A percentile compares a stretch with the other conserved stretches of the same genome.
Conservation (phyloP, 1,140 invertebrate genomes). For the Zaprionus ghesquierei region DNA sequence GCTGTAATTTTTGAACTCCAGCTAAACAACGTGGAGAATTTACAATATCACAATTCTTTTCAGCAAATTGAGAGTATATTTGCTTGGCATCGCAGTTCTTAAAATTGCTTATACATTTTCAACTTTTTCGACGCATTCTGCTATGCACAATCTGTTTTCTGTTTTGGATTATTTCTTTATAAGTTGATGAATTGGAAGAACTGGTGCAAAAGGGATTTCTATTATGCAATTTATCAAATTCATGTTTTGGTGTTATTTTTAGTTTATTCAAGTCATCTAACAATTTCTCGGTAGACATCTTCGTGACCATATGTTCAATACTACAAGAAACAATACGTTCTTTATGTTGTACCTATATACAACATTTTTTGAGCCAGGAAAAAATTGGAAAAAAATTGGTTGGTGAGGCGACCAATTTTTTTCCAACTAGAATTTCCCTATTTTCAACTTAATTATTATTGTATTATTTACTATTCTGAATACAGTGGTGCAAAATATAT, state of each 20-base stretch:
- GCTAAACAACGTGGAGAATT: conserved; percentile 40
- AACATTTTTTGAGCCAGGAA: background rate
- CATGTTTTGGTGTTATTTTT: conserved; percentile 82
- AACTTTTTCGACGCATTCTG: conserved; percentile 46
- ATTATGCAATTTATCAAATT: conserved; percentile 41
- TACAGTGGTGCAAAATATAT: conserved; percentile 18
- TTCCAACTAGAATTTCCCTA: background rate
- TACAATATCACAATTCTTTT: conserved; percentile 31
- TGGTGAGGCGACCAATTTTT: background rate
- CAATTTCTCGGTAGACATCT: conserved; percentile 74
- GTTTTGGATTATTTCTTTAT: conserved; percentile 4
- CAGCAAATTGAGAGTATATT: conserved; percentile 12
- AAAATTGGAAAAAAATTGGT: too few species aligned
- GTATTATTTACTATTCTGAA: conserved; percentile 40
- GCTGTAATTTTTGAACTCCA: conserved; percentile 44
- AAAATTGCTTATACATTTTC: conserved; percentile 63
- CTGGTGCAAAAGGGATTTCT: conserved; percentile 44
- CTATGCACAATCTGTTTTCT: conserved; percentile 41
- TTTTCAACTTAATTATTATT: conserved; percentile 13
- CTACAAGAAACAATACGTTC: background rate
- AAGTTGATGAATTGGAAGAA: background rate
- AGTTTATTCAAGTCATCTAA: conserved; percentile 83
- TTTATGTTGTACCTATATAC: background rate
- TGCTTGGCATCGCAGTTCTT: conserved; percentile 47
- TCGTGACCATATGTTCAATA: background rate